phyloP scores from a whole-genome alignment of 1,140 invertebrate species.

The Schlechtendalia chinensis region DNA sequence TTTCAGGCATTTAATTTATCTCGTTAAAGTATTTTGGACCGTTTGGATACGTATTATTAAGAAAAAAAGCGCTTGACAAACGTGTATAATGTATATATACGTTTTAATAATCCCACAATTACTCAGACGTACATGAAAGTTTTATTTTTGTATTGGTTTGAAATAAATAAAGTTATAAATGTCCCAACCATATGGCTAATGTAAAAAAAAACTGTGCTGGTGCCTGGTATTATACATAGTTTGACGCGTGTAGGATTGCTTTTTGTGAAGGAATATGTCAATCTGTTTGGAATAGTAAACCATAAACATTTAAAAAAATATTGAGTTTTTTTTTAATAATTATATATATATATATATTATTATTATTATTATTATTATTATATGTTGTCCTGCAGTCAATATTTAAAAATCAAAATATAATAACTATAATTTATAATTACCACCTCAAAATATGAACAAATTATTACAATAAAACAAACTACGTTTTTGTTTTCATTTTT shows the following conservation, averaged over 20 bases:
- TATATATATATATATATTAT: too few species aligned
- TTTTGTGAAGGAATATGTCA: not conserved
- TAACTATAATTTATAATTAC: not conserved
- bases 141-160: not conserved
- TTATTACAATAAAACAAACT: not conserved
- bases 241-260: not conserved
- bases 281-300: not conserved
- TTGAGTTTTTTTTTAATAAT: not conserved
- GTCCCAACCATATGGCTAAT: conserved; percentile 4
- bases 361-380: too few species aligned
- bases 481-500: not conserved
- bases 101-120: not conserved
- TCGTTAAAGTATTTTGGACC: not conserved
- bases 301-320: not conserved
- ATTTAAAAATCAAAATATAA: too few species aligned
- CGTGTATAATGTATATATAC: not conserved
- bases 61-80: not conserved
- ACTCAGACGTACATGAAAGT: not conserved
- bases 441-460: not conserved
- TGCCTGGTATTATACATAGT: not conserved
- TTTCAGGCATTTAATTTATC: too few species aligned
- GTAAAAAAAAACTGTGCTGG: conserved; percentile 9
- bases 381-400: too few species aligned
- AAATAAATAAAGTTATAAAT: conserved; percentile 37
- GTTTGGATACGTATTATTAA: not conserved